These are phyloP conservation scores for Caenorhabditis sp. DNA, from an alignment of 2,888 invertebrate genomes.

Conservation along the genomic window DNA sequence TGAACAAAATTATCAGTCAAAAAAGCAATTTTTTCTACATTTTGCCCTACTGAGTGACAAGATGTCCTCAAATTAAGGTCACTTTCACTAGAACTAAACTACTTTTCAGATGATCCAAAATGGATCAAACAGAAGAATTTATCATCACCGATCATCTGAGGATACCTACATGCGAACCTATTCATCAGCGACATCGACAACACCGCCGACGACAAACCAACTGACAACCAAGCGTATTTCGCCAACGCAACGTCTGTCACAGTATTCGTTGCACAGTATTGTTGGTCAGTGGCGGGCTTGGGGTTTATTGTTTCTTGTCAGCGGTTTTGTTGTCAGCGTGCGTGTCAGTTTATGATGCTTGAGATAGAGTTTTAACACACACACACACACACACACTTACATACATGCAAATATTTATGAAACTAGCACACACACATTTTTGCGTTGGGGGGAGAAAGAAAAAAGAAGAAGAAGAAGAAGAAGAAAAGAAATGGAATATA, in stretches of 20 bases:
- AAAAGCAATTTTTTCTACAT: too few relatives aligned
- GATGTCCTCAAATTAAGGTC: too few relatives aligned
- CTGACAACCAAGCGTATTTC: slow-evolving; percentile 8
- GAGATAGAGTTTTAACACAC: too few relatives aligned
- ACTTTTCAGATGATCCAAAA: background rate
- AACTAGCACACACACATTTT: background rate
- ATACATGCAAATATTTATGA: background rate
- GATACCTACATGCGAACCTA: slow-evolving; percentile 19
- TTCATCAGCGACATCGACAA: background rate
- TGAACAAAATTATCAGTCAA: too few relatives aligned
- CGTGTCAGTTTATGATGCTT: too few relatives aligned
- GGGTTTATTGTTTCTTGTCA: background rate
- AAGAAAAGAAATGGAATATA: background rate
- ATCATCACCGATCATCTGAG: slow-evolving; percentile 18
- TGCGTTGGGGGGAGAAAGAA: background rate
- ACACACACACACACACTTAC: too few relatives aligned
- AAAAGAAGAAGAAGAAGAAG: background rate
- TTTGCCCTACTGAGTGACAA: too few relatives aligned
- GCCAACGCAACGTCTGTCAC: slow-evolving; percentile 42
- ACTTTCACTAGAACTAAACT: too few relatives aligned
- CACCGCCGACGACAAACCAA: background rate
- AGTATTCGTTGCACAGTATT: slow-evolving; percentile 50
- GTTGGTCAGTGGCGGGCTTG: slow-evolving; percentile 25
- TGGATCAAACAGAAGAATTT: slow-evolving; percentile 4
- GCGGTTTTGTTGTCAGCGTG: background rate